Percentiles rank a stretch among this genome's conserved stretches.
Evolutionary conservation across 1,140 invertebrate genomes (phyloP).

Genomic region (Drosophila ambigua): DNA sequence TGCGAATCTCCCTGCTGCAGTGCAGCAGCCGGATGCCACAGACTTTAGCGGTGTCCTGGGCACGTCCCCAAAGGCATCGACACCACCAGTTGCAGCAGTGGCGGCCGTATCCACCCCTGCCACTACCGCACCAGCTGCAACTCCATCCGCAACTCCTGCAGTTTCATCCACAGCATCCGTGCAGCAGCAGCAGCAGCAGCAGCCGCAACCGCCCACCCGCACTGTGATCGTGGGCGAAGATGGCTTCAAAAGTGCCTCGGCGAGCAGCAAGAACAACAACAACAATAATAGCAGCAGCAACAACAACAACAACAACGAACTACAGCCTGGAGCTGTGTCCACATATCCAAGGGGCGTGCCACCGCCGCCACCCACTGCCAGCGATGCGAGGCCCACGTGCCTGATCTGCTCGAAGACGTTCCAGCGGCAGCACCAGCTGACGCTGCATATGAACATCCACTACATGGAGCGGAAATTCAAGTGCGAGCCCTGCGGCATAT

Average conservation of each 20-base stretch:
- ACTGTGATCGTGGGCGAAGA: constrained; percentile 81
- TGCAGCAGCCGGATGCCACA: constrained; percentile 74
- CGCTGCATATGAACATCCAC: constrained; percentile 97
- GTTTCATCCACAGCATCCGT: background rate
- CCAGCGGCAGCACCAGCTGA: constrained; percentile 94
- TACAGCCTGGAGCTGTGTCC: constrained; percentile 21
- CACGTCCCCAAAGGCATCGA: constrained; percentile 1
- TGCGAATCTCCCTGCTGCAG: constrained; percentile 75
- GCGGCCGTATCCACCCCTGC: constrained; percentile 6
- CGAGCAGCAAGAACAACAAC: constrained; percentile 37
- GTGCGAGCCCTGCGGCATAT: constrained; percentile 95
- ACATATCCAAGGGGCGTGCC: constrained; percentile 47
- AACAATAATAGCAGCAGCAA: too few species aligned
- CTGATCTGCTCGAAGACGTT: constrained; percentile 96
- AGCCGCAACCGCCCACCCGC: constrained; percentile 29
- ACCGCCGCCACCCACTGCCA: constrained; percentile 74
- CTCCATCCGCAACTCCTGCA: background rate
- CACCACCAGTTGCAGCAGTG: background rate
- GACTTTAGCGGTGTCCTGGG: constrained; percentile 73
- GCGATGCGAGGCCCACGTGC: constrained; percentile 92
- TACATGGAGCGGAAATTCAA: constrained; percentile 96
- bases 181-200: background rate
- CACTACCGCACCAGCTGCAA: background rate
- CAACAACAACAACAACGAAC: constrained; percentile 63
- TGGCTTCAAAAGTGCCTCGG: constrained; percentile 66